Base-by-base conservation (phyloP, 2,797 vertebrate genomes). In the Thalassophryne amazonica region DNA sequence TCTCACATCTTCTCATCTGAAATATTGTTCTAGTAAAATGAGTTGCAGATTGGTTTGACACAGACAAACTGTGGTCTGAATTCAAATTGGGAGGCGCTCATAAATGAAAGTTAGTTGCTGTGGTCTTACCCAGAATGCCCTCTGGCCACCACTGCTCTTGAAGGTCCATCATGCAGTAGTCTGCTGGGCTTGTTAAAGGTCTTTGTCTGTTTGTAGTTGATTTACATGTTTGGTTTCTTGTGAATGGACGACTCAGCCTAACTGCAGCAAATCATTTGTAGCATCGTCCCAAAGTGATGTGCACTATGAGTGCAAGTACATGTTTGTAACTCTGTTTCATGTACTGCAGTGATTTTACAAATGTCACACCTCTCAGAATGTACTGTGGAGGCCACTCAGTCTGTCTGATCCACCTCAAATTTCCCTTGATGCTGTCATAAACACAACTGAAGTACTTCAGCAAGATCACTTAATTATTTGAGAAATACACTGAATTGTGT, bases 81-180 rank as follows among this genome's bases (percentile, higher is more conserved):
- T 30, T n/a, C 1, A 31, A 40, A 35, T 67, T 47, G 54, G 58
- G 39, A 28, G n/a, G n/a, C n/a, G n/a, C 15, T 12, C 63, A 43
- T 59, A 16, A 71, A 73, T 66, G 41, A 64, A 61, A 57, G 56
- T 37, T 57, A 11, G 65, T 45, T 56, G 39, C 19, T 78, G 81
- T 70, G 75, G 84, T 76, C 53, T 49, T 15, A 22, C 32, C 22
- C 57, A 56, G 64, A 62, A 58, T 48, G 33, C 10, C 60, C 65
- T 66, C 38, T 65, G 66, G 73, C 69, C 68, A 56, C n/a, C n/a
- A n/a, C n/a, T 59, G 35, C 71, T 63, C 59, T 40, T 39, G 35
- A 60, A 51, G 43, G 59, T 77, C 47, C 59, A 47, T 48, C 56
- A 48, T 48, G 29, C 43, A 46, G 58, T 14, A 39, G 60, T 73